Percentiles rank a stretch among this genome's conserved stretches.
These are phyloP conservation scores for Polypterus bichir DNA, from an alignment of 2,113 vertebrate genomes.

Conservation along the genomic window DNA sequence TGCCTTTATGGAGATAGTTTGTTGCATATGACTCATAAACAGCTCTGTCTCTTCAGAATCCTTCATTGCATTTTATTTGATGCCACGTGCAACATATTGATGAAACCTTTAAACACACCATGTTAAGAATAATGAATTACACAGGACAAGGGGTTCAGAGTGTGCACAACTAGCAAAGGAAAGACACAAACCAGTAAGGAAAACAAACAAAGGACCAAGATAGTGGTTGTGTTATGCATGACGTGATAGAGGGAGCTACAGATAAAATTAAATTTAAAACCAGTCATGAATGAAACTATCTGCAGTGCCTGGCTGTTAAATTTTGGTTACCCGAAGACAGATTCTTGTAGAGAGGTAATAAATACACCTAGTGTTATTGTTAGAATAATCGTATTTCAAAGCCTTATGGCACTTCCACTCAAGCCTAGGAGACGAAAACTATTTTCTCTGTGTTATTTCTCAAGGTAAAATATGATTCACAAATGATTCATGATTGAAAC, in stretches of 20 bases:
- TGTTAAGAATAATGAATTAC: too few species aligned
- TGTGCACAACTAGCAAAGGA: too few species aligned
- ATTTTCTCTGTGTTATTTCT: constrained; percentile 1
- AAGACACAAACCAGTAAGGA: too few species aligned
- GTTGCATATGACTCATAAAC: too few species aligned
- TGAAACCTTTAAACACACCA: too few species aligned
- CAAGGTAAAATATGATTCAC: background rate
- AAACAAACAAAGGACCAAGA: background rate
- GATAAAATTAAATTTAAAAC: constrained; percentile 1
- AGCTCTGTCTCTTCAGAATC: too few species aligned
- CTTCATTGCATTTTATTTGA: too few species aligned
- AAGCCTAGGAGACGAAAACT: background rate
- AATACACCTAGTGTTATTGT: constrained; percentile 4
- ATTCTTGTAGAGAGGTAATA: background rate
- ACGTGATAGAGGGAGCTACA: background rate
- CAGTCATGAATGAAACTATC: constrained; percentile 3
- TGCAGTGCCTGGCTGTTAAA: background rate
- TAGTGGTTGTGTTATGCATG: background rate
- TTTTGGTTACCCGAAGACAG: background rate
- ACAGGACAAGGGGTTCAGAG: too few species aligned
- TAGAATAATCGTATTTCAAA: constrained; percentile 6
- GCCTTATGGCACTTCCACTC: background rate
- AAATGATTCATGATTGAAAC: background rate
- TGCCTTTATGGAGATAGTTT: too few species aligned
- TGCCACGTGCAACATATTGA: too few species aligned